Percentiles rank a stretch among this genome's conserved stretches.
phyloP scores from a whole-genome alignment of 1,140 invertebrate genomes.

The Lethrus apterus region DNA sequence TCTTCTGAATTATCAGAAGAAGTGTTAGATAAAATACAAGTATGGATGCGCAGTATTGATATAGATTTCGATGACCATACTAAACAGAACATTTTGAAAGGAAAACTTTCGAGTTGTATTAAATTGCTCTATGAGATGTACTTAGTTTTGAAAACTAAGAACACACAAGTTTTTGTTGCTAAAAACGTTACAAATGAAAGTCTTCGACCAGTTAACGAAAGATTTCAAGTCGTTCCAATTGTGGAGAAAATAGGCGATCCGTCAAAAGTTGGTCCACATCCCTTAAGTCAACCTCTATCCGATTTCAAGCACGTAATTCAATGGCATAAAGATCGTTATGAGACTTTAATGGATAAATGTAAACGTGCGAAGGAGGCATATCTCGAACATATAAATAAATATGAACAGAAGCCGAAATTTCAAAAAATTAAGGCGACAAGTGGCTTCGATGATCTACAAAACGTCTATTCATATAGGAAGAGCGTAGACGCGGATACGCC shows the following conservation, averaged over 20 bases:
- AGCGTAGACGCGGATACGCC: conserved; percentile 1
- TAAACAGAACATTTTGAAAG: conserved; percentile 33
- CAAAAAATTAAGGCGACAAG: background rate
- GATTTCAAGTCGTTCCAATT: conserved; percentile 19
- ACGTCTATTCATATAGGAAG: background rate
- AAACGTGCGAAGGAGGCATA: conserved; percentile 27
- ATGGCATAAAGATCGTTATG: conserved; percentile 47
- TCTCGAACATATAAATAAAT: conserved; percentile 21
- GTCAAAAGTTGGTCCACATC: conserved; percentile 30
- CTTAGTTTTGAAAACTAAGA: conserved; percentile 49
- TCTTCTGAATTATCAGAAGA: conserved; percentile 40
- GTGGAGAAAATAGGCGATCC: conserved; percentile 33
- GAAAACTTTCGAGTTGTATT: conserved; percentile 44
- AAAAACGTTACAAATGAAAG: conserved; percentile 16
- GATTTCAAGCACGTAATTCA: conserved; percentile 44
- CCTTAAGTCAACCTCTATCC: conserved; percentile 36
- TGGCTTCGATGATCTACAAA: background rate
- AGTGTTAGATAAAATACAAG: conserved; percentile 40
- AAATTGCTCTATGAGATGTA: conserved; percentile 54
- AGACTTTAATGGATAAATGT: conserved; percentile 27
- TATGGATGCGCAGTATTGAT: conserved; percentile 46
- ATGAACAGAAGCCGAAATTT: background rate
- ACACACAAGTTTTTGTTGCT: conserved; percentile 24
- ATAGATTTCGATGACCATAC: conserved; percentile 44
- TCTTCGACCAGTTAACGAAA: background rate